Base-by-base conservation (phyloP, 2,797 vertebrate genomes). In the Etheostoma perlongum region DNA sequence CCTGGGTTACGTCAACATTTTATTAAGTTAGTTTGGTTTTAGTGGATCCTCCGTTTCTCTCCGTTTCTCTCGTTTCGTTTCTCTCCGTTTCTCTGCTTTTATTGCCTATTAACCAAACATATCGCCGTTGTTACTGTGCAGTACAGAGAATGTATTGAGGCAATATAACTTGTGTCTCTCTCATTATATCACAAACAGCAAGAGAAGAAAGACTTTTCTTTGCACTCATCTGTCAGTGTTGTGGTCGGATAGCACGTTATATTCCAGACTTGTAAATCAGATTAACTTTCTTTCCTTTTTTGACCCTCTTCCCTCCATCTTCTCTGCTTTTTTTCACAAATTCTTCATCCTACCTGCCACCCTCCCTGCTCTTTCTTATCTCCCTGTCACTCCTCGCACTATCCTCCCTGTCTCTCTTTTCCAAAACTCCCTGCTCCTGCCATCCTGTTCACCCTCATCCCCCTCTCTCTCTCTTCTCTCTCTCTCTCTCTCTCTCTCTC, bases 201-300 rank as follows among this genome's bases (percentile, higher is more conserved):
- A 40, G 36, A 40, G 10, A 40, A 40, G 36, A 11, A 40, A 40
- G 36, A 40, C 36, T 40, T 40, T 11, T 40, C 36, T 40, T 30
- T 30, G 27, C 27, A 27, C 27, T 30, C 4, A 18, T 61, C 21
- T 68, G 46, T 64, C 61, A 54, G 52, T 36, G 33, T 14, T 27
- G 10, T 21, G 21, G 30, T 57, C 33, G 21, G 15, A 54, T 54
- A 57, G 23, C 23, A 18, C 23, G 48, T 81, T 42, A 48, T 27
- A 42, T 23, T 49, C 60, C 58, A 72, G 30, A 78, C n/a, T 42
- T 55, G 7, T 61, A 67, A 69, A 69, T 63, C 27, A 72, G 48
- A 30, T 68, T 58, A 65, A 76, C 36, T 42, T n/a, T 72, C 1
- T 54, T 8, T 62, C 44, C 6, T 55, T 66, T 21, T 68, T 42